A percentile compares a stretch with the other conserved stretches of the same genome.
phyloP scores from a whole-genome alignment of 2,888 invertebrate genomes.

The Phanerotoma sp. region DNA sequence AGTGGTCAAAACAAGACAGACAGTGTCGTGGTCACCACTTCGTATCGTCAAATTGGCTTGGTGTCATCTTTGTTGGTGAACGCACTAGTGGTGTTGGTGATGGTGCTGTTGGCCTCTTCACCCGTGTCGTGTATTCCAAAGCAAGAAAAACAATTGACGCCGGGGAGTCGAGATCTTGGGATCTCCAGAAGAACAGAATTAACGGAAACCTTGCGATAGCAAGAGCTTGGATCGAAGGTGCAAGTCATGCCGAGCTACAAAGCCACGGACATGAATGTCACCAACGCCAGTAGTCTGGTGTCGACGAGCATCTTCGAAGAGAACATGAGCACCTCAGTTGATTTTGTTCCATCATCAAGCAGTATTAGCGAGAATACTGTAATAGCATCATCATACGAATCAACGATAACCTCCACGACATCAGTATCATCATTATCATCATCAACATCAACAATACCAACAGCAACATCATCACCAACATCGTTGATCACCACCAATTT shows the following conservation, averaged over 20 bases:
- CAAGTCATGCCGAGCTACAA: constrained; percentile 50
- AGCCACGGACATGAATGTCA: constrained; percentile 47
- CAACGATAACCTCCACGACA: constrained; percentile 18
- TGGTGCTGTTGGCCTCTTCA: constrained; percentile 4
- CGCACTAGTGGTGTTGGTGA: constrained; percentile 8
- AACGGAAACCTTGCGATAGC: constrained; percentile 34
- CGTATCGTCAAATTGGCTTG: background rate
- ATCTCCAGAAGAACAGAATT: constrained; percentile 22
- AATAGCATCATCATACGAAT: constrained; percentile 17
- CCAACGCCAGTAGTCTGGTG: constrained; percentile 50
- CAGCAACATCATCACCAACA: constrained; percentile 20
- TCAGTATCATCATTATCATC: too few species aligned
- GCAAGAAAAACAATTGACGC: constrained; percentile 8
- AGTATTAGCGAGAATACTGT: constrained; percentile 20
- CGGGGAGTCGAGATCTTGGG: constrained; percentile 23
- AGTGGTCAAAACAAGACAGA: constrained; percentile 25
- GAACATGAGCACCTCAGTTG: constrained; percentile 50
- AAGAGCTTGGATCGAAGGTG: constrained; percentile 47
- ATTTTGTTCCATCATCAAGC: constrained; percentile 25
- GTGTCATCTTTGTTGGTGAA: constrained; percentile 2
- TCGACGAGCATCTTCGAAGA: constrained; percentile 50
- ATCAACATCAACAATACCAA: constrained; percentile 10
- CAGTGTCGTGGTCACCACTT: constrained; percentile 12
- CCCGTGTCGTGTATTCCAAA: constrained; percentile 7
- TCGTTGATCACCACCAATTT: constrained; percentile 6